A percentile compares a stretch with the other conserved stretches of the same genome.
Conservation (phyloP, 2,113 vertebrate species). For the Oncorhynchus masou region DNA sequence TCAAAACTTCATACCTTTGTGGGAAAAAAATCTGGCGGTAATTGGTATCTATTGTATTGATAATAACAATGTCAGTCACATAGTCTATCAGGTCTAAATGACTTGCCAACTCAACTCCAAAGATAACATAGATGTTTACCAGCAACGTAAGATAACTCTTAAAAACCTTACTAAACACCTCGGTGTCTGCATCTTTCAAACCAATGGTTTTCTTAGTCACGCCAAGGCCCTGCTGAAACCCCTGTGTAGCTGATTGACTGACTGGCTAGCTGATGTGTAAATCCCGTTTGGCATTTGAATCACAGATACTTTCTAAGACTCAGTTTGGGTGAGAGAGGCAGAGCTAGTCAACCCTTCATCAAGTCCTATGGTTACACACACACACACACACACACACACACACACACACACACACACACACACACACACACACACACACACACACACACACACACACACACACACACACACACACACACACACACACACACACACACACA, state of each 20-base stretch:
- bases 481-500: too few species aligned
- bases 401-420: too few species aligned
- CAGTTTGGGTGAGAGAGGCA: background rate
- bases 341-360: background rate
- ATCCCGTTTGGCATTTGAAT: too few species aligned
- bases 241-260: background rate
- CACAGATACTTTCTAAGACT: too few species aligned
- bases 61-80: background rate
- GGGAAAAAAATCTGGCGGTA: background rate
- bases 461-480: background rate
- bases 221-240: background rate
- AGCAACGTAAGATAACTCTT: background rate
- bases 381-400: too few species aligned
- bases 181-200: background rate
- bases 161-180: too few species aligned
- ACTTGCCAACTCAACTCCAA: background rate
- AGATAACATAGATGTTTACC: background rate
- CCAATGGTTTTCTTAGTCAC: background rate
- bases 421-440: too few species aligned
- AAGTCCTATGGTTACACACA: background rate
- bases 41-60: background rate
- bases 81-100: background rate
- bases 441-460: too few species aligned
- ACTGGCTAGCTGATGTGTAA: background rate
- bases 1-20: background rate